Base-by-base conservation (phyloP, 1,140 invertebrate species). In the Calephelis nemesis region DNA sequence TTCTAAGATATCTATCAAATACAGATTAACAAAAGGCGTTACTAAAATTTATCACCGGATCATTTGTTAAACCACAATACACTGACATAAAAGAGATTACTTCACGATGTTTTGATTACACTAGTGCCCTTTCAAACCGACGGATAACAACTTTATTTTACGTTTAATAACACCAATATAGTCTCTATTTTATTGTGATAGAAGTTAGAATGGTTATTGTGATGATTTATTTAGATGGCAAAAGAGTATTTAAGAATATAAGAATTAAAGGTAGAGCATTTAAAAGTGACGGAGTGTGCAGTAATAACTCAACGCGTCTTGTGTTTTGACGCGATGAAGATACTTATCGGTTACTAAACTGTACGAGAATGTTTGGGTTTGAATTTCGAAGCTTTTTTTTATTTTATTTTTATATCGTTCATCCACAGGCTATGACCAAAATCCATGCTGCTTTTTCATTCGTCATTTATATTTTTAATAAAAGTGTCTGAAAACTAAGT, bases 21-120 rank as follows among this genome's bases (percentile, higher is more conserved):
- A 60, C 39, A 60, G 58, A 60, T 60, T 60, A 58, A 60, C 58
- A 60, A 60, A 60, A 60, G 58, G 58, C 58, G 58, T 40, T 60
- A 60, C 58, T 60, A 60, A 60, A 60, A 60, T 58, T 12, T 58
- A 60, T 60, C 58, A 39, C 58, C 58, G 58, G 65, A 66, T 66
- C 64, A 65, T 65, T 65, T 65, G 64, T 65, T 50, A 65, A 62
- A 52, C 54, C 63, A 50, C 48, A 52, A 64, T 68, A 40, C 70
- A 69, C 52, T 60, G 62, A 47, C 72, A 77, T 71, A 78, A 78
- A 74, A 78, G 80, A 50, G 49, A 80, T 84, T 79, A 84, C 66
- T 80, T 83, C 72, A 81, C 78, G 79, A 80, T 83, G 75, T 84
- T 84, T 83, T 83, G 82, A 82, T 84, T 81, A 70, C 74, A 74